Conservation (phyloP, 2,113 vertebrate species). For the Neolamprologus cancellatus region DNA sequence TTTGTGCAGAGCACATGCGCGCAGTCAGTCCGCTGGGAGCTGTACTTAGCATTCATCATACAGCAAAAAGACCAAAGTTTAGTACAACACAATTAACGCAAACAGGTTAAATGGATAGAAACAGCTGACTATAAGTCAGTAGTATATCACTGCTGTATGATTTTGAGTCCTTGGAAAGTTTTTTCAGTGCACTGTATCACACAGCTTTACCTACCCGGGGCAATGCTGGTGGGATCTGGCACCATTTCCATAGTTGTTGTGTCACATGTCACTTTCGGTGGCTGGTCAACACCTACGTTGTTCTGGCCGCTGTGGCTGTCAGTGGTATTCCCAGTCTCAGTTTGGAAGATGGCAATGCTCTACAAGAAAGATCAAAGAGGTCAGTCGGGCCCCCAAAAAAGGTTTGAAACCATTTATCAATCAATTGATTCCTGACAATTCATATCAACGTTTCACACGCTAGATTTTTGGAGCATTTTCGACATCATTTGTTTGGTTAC, state of each 20-base stretch:
- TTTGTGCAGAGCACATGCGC: not conserved
- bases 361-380: not conserved
- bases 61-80: not conserved
- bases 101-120: not conserved
- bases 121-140: not conserved
- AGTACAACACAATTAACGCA: not conserved
- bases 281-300: conserved; percentile 48
- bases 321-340: conserved; percentile 60
- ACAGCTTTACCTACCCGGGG: conserved; percentile 77
- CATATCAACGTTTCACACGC: not conserved
- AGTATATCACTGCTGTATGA: not conserved
- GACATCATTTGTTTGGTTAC: not conserved
- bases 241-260: conserved; percentile 67
- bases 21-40: not conserved
- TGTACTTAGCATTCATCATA: not conserved
- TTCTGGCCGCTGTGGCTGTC: conserved; percentile 50
- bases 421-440: not conserved
- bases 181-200: not conserved
- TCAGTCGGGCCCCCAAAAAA: not conserved
- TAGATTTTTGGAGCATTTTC: not conserved
- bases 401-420: not conserved
- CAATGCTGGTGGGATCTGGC: conserved; percentile 81
- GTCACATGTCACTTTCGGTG: conserved; percentile 71
- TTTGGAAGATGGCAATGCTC: conserved; percentile 29
- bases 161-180: not conserved